Percentiles rank a stretch among this genome's conserved stretches.
phyloP scores from a whole-genome alignment of 2,113 vertebrate species.

The Heteronetta atricapilla region DNA sequence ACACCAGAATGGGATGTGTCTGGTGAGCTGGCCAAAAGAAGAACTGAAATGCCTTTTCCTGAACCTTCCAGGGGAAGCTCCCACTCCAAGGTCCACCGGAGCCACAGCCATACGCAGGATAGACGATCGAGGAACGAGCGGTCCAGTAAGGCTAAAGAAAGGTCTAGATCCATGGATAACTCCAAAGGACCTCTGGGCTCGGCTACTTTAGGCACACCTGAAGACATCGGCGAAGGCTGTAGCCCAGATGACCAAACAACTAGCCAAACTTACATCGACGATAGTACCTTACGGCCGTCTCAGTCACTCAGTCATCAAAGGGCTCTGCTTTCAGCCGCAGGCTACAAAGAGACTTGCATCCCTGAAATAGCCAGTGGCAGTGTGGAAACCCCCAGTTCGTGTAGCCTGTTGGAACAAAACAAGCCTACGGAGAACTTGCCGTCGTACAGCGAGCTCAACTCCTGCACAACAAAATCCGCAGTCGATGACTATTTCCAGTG shows the following conservation, averaged over 20 bases:
- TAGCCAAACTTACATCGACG: slow-evolving; percentile 90
- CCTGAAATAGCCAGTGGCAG: slow-evolving; percentile 83
- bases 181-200: slow-evolving; percentile 91
- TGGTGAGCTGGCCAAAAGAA: slow-evolving; percentile 93
- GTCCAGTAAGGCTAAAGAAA: slow-evolving; percentile 95
- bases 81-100: slow-evolving; percentile 95
- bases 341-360: slow-evolving; percentile 85
- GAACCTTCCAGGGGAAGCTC: slow-evolving; percentile 94
- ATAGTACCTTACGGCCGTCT: slow-evolving; percentile 90
- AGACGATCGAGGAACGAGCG: slow-evolving; percentile 93
- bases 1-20: slow-evolving; percentile 98
- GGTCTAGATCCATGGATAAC: slow-evolving; percentile 97
- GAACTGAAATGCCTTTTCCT: slow-evolving; percentile 98
- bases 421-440: slow-evolving; percentile 87
- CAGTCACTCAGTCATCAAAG: slow-evolving; percentile 86
- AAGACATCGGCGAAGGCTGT: slow-evolving; percentile 87
- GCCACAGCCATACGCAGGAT: slow-evolving; percentile 98
- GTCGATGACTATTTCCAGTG: slow-evolving; percentile 95
- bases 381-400: slow-evolving; percentile 85
- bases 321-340: slow-evolving; percentile 81
- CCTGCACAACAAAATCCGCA: slow-evolving; percentile 85
- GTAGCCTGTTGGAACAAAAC: slow-evolving; percentile 87
- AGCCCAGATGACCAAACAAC: slow-evolving; percentile 86
- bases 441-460: slow-evolving; percentile 87
- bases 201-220: slow-evolving; percentile 84